These are phyloP conservation scores for Clavelina lepadiformis DNA, from an alignment of 23 tunicate species.

Conservation along the genomic window DNA sequence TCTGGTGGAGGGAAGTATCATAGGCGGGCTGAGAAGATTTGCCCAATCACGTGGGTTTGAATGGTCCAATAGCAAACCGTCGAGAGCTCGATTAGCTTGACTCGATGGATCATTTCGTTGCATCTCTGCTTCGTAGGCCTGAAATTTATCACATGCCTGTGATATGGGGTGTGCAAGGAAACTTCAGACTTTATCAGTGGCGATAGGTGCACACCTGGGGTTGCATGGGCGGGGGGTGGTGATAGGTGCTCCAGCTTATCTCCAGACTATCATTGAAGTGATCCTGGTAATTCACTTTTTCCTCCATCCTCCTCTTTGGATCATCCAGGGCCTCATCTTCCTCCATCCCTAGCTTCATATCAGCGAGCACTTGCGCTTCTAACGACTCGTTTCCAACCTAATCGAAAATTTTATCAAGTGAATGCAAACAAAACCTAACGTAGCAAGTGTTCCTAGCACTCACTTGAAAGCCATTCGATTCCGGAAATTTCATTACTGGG, in stretches of 20 bases:
- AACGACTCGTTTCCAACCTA: constrained; percentile 76
- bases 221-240: constrained; percentile 67
- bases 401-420: neutral
- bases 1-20: constrained; percentile 52
- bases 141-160: no score
- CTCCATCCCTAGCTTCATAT: constrained; percentile 66
- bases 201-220: constrained; percentile 38
- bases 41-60: constrained; percentile 67
- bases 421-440: neutral
- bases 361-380: constrained; percentile 50
- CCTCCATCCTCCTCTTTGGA: constrained; percentile 11
- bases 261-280: constrained; percentile 67
- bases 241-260: constrained; percentile 81
- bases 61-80: no score
- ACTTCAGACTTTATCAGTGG: no score
- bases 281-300: constrained; percentile 9
- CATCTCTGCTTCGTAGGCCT: constrained; percentile 63
- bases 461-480: constrained; percentile 34
- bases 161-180: no score
- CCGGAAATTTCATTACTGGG: neutral
- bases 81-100: no score
- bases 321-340: constrained; percentile 38
- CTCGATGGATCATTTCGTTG: constrained; percentile 26
- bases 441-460: neutral
- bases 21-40: constrained; percentile 63